Conservation (phyloP, 1,140 invertebrate species). For the Euura lappo region DNA sequence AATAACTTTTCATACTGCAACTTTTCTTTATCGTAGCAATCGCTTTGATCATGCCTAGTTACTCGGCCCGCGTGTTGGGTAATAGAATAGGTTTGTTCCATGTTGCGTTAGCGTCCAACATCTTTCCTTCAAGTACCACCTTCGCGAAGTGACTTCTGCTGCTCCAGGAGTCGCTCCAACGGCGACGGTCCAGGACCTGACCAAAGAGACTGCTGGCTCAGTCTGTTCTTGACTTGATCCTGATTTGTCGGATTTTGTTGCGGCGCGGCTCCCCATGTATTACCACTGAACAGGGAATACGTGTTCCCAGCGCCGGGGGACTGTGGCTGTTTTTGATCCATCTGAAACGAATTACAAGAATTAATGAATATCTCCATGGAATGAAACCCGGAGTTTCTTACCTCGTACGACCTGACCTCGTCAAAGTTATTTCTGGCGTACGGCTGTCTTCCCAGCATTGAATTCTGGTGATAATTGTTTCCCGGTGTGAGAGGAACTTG, state of each 20-base stretch:
- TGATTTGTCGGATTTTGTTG: constrained; percentile 32
- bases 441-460: constrained; percentile 30
- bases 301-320: constrained; percentile 57
- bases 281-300: constrained; percentile 73
- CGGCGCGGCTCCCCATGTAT: constrained; percentile 54
- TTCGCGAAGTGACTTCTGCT: constrained; percentile 72
- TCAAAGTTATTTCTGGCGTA: constrained; percentile 37
- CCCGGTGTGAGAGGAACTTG: constrained; percentile 34
- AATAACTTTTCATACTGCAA: neutral
- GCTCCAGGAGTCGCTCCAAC: constrained; percentile 79
- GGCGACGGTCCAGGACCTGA: constrained; percentile 78
- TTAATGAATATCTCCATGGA: constrained; percentile 14
- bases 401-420: constrained; percentile 39
- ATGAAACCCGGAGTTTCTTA: constrained; percentile 22
- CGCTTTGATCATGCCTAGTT: neutral
- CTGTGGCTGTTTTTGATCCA: constrained; percentile 43
- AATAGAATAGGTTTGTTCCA: constrained; percentile 2
- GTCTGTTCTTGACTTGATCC: constrained; percentile 40
- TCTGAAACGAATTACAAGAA: constrained; percentile 24
- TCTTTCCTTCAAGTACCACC: constrained; percentile 50
- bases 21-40: neutral
- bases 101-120: constrained; percentile 1
- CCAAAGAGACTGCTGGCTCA: constrained; percentile 75
- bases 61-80: constrained; percentile 2
- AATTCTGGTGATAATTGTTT: constrained; percentile 41